phyloP scores from a whole-genome alignment of 2,888 invertebrate genomes.

The Drosophila prolongata region DNA sequence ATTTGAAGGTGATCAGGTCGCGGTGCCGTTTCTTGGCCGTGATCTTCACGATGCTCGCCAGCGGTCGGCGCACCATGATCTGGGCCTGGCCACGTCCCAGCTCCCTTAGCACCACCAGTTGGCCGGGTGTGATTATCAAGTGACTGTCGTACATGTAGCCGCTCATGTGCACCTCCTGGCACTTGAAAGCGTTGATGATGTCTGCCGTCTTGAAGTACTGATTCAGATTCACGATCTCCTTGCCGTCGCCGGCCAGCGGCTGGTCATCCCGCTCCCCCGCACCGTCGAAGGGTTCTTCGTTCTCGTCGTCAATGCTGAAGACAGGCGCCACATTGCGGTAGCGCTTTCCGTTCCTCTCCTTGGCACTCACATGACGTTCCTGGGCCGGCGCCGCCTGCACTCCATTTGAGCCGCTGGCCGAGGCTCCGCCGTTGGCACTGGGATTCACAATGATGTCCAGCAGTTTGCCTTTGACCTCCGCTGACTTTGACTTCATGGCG shows the following conservation, averaged over 20 bases:
- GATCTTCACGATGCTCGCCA: conserved; percentile 97
- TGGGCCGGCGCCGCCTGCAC: conserved; percentile 71
- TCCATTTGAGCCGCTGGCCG: conserved; percentile 38
- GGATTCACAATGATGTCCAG: conserved; percentile 97
- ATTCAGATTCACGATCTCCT: conserved; percentile 92
- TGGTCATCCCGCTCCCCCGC: conserved; percentile 69
- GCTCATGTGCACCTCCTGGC: conserved; percentile 96
- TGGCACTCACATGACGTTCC: conserved; percentile 93
- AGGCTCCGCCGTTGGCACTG: conserved; percentile 52
- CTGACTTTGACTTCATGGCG: conserved; percentile 95
- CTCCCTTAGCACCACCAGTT: conserved; percentile 94
- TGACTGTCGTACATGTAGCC: conserved; percentile 95
- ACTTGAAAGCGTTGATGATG: conserved; percentile 93
- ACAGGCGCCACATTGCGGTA: conserved; percentile 96
- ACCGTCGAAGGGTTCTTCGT: conserved; percentile 85
- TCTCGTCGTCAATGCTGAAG: conserved; percentile 97
- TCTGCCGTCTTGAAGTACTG: conserved; percentile 93
- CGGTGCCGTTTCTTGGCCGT: conserved; percentile 98
- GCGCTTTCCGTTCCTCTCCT: conserved; percentile 93
- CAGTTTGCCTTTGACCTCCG: conserved; percentile 95
- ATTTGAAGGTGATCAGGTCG: conserved; percentile 98
- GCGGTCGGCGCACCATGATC: conserved; percentile 93
- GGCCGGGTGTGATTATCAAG: conserved; percentile 93
- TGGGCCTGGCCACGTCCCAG: conserved; percentile 91
- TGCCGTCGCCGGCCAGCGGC: conserved; percentile 87